phyloP scores from a whole-genome alignment of 2,113 vertebrate genomes.

The Myiopsitta monachus region DNA sequence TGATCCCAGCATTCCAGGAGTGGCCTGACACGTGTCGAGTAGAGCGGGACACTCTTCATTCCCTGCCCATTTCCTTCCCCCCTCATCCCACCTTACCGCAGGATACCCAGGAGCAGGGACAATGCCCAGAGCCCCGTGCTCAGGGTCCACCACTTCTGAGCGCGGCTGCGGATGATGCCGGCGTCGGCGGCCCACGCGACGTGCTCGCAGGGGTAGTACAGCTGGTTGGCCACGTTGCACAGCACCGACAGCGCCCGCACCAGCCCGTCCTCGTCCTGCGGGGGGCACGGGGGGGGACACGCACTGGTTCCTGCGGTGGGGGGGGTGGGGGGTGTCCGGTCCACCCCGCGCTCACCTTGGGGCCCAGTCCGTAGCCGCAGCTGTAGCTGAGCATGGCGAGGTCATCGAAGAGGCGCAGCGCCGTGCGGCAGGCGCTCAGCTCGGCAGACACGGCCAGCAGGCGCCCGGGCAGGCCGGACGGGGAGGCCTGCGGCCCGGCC shows the following conservation, averaged over 20 bases:
- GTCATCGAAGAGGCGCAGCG: constrained; percentile 91
- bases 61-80: background rate
- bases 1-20: background rate
- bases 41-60: accelerated
- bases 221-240: constrained; percentile 87
- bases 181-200: constrained; percentile 90
- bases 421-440: constrained; percentile 88
- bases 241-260: constrained; percentile 85
- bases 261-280: constrained; percentile 82
- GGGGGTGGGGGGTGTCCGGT: no score
- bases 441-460: constrained; percentile 84
- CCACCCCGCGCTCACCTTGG: constrained; percentile 70
- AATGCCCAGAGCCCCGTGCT: constrained; percentile 83
- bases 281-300: background rate
- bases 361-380: constrained; percentile 84
- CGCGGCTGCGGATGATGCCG: constrained; percentile 73
- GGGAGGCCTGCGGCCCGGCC: constrained; percentile 57
- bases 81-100: constrained; percentile 73
- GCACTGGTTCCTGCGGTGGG: accelerated
- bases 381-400: constrained; percentile 86
- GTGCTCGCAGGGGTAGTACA: constrained; percentile 96
- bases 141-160: constrained; percentile 85
- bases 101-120: constrained; percentile 83
- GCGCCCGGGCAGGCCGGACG: constrained; percentile 70
- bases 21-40: background rate